Conservation (phyloP, 1,140 invertebrate species). For the Sminthurides bifidus region DNA sequence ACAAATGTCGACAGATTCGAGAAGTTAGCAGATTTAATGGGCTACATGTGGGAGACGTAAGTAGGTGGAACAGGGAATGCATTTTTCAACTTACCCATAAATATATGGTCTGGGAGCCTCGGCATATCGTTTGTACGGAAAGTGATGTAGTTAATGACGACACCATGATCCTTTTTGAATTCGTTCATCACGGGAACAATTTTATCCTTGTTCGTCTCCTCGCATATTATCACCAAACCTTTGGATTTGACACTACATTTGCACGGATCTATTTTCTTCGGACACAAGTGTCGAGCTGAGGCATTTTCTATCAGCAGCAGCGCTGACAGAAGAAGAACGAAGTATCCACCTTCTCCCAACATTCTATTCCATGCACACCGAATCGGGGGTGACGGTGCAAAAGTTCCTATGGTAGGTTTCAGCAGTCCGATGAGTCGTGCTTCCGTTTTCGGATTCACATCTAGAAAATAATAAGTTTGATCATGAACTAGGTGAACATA, state of each 20-base stretch:
- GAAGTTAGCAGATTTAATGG: too few species aligned
- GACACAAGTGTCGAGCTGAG: conserved; percentile 20
- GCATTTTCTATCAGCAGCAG: neutral
- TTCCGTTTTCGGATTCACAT: too few species aligned
- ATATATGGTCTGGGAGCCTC: conserved; percentile 68
- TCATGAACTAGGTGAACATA: too few species aligned
- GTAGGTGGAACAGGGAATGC: neutral
- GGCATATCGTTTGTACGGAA: conserved; percentile 67
- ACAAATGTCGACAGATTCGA: too few species aligned
- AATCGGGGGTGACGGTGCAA: too few species aligned
- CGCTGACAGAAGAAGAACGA: too few species aligned
- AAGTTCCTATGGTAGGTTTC: too few species aligned
- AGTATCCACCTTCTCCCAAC: too few species aligned
- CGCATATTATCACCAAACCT: conserved; percentile 72
- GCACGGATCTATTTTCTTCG: conserved; percentile 45
- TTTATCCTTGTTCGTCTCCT: conserved; percentile 60
- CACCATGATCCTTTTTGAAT: conserved; percentile 52
- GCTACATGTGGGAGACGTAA: too few species aligned
- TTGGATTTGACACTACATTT: conserved; percentile 69
- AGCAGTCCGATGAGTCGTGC: too few species aligned
- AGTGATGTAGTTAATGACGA: conserved; percentile 73
- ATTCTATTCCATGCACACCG: too few species aligned
- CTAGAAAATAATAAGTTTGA: too few species aligned
- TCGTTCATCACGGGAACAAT: conserved; percentile 60
- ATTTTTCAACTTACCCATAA: conserved; percentile 41